Base-by-base conservation (phyloP, 1,140 invertebrate species). In the Drosophila kohkoa region DNA sequence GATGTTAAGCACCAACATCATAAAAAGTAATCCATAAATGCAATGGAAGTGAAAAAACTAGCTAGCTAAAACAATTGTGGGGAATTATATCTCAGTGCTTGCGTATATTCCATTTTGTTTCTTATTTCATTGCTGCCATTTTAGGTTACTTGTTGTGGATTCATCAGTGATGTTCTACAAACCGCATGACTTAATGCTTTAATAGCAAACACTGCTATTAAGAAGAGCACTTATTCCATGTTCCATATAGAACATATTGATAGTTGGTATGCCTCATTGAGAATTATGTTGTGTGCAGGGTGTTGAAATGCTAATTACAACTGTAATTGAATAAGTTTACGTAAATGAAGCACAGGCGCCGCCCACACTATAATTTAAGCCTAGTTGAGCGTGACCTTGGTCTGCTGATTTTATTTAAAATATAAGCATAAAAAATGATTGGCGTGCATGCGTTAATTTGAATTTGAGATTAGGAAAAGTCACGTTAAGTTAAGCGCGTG, bases 291-390 rank as follows among this genome's bases (percentile, higher is more conserved):
- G 1, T 5, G 32, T 25, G 30, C 46, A 8, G 51, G 28, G 46
- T 52, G 51, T 62, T 41, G 30, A 13, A 15, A 45, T 41, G 45
- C 51, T 46, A 73, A 54, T 54, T 52, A 28, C 6, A 8, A 15
- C 16, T 28, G 48, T 75, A 72, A 76, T 71, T 79, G 68, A 67
- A 76, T 71, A 79, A 76, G 67, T 79, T 79, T 41, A 48, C 32
- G 45, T 35, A 75, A 79, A 63, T 66, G 75, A 20, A 35, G 5
- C 41, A 8, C 16, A 67, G 43, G 41, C 35, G 16, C 7, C 48
- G 16, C 28, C 57, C 48, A 20, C 67, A 25, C 16, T 30, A 54
- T 16, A 3, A 25, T 49, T 16, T 11, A 55, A 58, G 45, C 38
- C 41, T 54, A 51, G 16, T 63, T 70, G n/a, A 63, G 58, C 67